Conservation (phyloP, 2,888 invertebrate species). For the Dysmachus trigonus region DNA sequence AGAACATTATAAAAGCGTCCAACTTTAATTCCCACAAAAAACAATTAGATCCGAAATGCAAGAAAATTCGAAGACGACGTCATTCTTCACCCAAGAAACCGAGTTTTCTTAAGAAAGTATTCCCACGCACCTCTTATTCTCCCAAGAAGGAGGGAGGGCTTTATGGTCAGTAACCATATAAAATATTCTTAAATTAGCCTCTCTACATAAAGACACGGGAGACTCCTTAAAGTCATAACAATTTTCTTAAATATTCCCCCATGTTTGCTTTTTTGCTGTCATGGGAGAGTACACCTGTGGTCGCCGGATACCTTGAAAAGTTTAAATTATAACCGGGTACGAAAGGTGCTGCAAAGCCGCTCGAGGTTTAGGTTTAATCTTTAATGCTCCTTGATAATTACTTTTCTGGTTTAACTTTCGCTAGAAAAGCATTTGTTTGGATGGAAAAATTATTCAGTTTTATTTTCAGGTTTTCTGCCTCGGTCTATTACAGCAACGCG, state of each 20-base stretch:
- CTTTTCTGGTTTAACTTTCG: not conserved
- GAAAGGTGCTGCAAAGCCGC: not conserved
- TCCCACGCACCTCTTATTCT: conserved; percentile 39
- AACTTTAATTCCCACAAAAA: conserved; percentile 23
- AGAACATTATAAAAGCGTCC: not conserved
- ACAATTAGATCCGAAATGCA: conserved; percentile 21
- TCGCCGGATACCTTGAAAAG: not conserved
- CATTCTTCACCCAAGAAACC: not conserved
- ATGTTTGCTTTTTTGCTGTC: conserved; percentile 37
- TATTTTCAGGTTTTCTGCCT: not conserved
- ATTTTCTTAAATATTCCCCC: conserved; percentile 43
- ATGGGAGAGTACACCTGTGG: conserved; percentile 47
- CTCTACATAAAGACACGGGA: conserved; percentile 27
- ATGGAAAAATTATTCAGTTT: not conserved
- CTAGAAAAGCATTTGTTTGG: not conserved
- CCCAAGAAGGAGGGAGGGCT: conserved; percentile 41
- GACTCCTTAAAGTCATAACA: conserved; percentile 44
- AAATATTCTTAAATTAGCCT: conserved; percentile 42
- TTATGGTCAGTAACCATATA: conserved; percentile 45
- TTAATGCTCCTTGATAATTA: not conserved
- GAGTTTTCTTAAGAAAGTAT: conserved; percentile 31
- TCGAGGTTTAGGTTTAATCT: not conserved
- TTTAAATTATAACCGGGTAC: not conserved
- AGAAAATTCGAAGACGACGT: conserved; percentile 36
- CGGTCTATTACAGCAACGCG: not conserved